These are phyloP conservation scores for Pollenia griseotomentosa DNA, from an alignment of 2,888 invertebrate genomes.

Conservation along the genomic window DNA sequence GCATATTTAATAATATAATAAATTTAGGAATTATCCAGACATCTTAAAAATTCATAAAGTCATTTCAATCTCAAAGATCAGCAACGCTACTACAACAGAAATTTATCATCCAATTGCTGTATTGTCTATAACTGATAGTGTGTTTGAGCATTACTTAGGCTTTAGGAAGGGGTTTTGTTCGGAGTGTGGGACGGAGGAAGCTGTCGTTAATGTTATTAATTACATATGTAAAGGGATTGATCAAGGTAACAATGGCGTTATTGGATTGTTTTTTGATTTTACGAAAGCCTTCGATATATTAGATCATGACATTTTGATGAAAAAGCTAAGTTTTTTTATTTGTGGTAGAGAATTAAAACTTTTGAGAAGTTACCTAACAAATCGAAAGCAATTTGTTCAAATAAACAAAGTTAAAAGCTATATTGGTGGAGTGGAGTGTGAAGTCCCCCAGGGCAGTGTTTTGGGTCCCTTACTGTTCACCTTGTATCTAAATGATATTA, in stretches of 20 bases:
- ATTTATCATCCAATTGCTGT: too few relatives aligned
- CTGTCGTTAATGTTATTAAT: slow-evolving; percentile 10
- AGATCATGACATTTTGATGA: slow-evolving; percentile 4
- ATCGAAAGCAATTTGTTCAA: slow-evolving; percentile 13
- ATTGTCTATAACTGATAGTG: not conserved
- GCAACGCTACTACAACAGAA: too few relatives aligned
- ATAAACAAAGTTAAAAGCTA: too few relatives aligned
- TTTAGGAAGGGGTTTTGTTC: fast-evolving
- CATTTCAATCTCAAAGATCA: not conserved
- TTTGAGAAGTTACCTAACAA: not conserved
- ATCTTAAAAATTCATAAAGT: slow-evolving; percentile 43
- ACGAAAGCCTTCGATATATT: slow-evolving; percentile 20
- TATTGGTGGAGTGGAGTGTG: too few relatives aligned
- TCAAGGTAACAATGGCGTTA: not conserved
- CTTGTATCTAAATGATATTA: too few relatives aligned
- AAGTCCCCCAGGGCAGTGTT: too few relatives aligned
- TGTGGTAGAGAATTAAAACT: not conserved
- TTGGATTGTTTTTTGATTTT: slow-evolving; percentile 5
- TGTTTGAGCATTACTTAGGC: not conserved
- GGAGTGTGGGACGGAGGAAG: too few relatives aligned
- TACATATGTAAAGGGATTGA: slow-evolving; percentile 25
- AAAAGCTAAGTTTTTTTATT: not conserved
- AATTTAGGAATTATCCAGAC: slow-evolving; percentile 6
- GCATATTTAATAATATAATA: slow-evolving; percentile 27
- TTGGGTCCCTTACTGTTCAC: too few relatives aligned